A percentile compares a stretch with the other conserved stretches of the same genome.
These are phyloP conservation scores for Amorpha juglandis DNA, from an alignment of 2,888 invertebrate genomes.

Conservation along the genomic window DNA sequence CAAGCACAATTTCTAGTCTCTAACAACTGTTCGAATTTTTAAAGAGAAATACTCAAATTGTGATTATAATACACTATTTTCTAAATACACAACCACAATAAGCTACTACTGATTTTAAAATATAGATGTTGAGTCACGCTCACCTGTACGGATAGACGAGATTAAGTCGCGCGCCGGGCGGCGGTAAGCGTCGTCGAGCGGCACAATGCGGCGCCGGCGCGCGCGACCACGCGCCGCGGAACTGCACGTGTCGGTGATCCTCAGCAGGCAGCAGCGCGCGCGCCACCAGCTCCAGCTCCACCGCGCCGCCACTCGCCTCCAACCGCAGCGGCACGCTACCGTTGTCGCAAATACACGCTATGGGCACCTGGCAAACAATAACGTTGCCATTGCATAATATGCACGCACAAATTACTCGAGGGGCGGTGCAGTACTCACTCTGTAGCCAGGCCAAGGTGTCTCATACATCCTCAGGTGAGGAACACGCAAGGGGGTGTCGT, in stretches of 20 bases:
- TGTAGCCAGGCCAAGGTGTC: slow-evolving; percentile 88
- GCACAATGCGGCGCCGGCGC: slow-evolving; percentile 49
- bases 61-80: no score
- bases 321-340: slow-evolving; percentile 64
- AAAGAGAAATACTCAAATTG: no score
- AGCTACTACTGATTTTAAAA: neutral
- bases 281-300: slow-evolving; percentile 91
- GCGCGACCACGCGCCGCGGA: slow-evolving; percentile 86
- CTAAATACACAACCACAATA: neutral
- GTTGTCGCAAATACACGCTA: slow-evolving; percentile 93
- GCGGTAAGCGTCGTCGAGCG: slow-evolving; percentile 52
- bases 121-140: neutral
- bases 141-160: slow-evolving; percentile 70
- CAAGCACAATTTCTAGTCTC: no score
- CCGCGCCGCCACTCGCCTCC: slow-evolving; percentile 68
- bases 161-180: slow-evolving; percentile 61
- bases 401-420: slow-evolving; percentile 56
- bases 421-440: slow-evolving; percentile 56
- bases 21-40: no score
- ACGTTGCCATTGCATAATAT: neutral
- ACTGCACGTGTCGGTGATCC: slow-evolving; percentile 92
- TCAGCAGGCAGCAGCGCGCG: slow-evolving; percentile 90
- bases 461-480: slow-evolving; percentile 86
- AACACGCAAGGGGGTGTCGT: slow-evolving; percentile 71
- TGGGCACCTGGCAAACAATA: slow-evolving; percentile 77